phyloP scores from a whole-genome alignment of 2,888 invertebrate species.

The Brachypalpus laphriformis region DNA sequence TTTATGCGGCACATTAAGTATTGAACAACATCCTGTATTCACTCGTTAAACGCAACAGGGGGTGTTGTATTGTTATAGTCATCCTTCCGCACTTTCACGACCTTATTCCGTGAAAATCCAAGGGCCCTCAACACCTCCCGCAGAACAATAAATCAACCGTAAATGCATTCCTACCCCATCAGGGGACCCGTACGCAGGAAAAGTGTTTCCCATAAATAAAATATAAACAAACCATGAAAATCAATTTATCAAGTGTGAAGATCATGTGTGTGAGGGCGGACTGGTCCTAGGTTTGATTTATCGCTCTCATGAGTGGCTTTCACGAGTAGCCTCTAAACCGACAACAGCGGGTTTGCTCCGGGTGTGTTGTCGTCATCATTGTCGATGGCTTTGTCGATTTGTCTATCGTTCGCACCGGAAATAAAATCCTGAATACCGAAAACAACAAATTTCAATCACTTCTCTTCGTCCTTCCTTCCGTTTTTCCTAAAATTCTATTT shows the following conservation, averaged over 20 bases:
- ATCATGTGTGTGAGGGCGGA: slow-evolving; percentile 32
- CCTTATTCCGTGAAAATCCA: slow-evolving; percentile 24
- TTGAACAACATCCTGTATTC: slow-evolving; percentile 4
- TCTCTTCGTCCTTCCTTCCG: neutral
- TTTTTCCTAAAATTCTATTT: neutral
- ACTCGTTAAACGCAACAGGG: slow-evolving; percentile 22
- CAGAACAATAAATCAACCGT: slow-evolving; percentile 57
- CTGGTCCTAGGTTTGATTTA: slow-evolving; percentile 47
- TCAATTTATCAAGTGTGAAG: slow-evolving; percentile 68
- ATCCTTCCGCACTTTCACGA: neutral
- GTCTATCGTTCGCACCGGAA: slow-evolving; percentile 9
- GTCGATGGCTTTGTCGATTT: slow-evolving; percentile 41
- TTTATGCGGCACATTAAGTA: slow-evolving; percentile 12
- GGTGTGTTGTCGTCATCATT: slow-evolving; percentile 39
- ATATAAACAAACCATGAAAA: slow-evolving; percentile 64
- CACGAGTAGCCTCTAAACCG: neutral
- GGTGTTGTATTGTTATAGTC: slow-evolving; percentile 31
- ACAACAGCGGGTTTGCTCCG: too few species aligned
- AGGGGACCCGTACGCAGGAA: slow-evolving; percentile 17
- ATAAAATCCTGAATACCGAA: slow-evolving; percentile 19
- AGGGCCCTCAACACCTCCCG: slow-evolving; percentile 35
- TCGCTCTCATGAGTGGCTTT: slow-evolving; percentile 29
- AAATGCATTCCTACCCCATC: slow-evolving; percentile 49
- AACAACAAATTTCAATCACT: slow-evolving; percentile 58
- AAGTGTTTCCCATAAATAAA: slow-evolving; percentile 63